phyloP scores from a whole-genome alignment of 1,140 invertebrate genomes.

The Drosophila lini region DNA sequence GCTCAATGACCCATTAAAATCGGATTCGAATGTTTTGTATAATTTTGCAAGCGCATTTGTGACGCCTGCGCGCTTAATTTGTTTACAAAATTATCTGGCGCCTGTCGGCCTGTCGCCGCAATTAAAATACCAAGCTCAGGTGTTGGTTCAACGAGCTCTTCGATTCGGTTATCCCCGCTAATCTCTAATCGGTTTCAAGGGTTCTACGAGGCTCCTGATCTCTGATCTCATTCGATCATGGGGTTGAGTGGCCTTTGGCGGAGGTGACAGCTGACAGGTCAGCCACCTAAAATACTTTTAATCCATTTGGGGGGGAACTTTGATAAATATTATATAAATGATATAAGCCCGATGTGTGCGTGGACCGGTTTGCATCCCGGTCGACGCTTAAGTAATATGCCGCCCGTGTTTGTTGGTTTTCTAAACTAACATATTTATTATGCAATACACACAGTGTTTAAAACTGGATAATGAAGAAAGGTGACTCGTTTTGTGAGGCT shows the following conservation, averaged over 20 bases:
- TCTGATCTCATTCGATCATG: constrained; percentile 32
- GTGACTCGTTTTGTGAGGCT: constrained; percentile 26
- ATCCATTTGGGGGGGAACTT: constrained; percentile 37
- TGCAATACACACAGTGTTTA: constrained; percentile 47
- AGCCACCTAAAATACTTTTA: constrained; percentile 51
- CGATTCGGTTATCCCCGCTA: constrained; percentile 4
- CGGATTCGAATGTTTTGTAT: constrained; percentile 28
- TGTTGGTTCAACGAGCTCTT: constrained; percentile 60
- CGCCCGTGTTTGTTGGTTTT: constrained; percentile 52
- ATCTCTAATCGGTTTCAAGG: constrained; percentile 35
- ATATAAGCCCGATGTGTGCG: constrained; percentile 59
- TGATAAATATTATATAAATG: constrained; percentile 65
- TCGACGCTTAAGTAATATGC: constrained; percentile 48
- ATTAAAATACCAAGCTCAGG: constrained; percentile 22
- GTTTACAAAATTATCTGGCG: constrained; percentile 30
- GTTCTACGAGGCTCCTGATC: constrained; percentile 42
- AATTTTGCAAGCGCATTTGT: constrained; percentile 33
- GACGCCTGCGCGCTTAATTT: constrained; percentile 33
- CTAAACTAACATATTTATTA: constrained; percentile 66
- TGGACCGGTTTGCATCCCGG: constrained; percentile 58
- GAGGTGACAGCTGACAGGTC: constrained; percentile 26
- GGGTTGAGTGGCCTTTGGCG: constrained; percentile 67
- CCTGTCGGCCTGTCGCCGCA: constrained; percentile 18
- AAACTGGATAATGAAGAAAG: constrained; percentile 48
- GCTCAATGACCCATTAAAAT: constrained; percentile 49